These are phyloP conservation scores for Aphelenchoides bicaudatus DNA, from an alignment of 2,888 invertebrate genomes.

Conservation along the genomic window DNA sequence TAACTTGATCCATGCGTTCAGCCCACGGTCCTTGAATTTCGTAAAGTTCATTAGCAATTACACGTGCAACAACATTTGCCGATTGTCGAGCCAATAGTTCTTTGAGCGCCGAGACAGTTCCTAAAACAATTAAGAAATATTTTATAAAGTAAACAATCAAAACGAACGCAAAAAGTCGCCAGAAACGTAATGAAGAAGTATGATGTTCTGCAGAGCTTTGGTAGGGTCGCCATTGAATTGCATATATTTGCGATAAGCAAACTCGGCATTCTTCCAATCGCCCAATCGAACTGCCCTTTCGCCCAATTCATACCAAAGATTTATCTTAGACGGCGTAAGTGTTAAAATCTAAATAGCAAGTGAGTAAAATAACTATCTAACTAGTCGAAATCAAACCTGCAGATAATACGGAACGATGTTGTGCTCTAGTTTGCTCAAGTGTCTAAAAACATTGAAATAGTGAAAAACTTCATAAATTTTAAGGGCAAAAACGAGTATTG, in stretches of 20 bases:
- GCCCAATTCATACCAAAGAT: slow-evolving; percentile 1
- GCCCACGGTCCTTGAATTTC: not conserved
- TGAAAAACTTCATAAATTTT: too few species aligned
- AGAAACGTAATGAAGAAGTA: slow-evolving; percentile 3
- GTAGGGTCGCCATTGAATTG: not conserved
- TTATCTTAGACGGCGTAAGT: not conserved
- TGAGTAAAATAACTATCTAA: not conserved
- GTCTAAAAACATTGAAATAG: not conserved
- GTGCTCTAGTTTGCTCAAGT: slow-evolving; percentile 1
- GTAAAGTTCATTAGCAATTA: not conserved
- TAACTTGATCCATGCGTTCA: not conserved
- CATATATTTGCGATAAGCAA: not conserved
- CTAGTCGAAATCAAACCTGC: not conserved
- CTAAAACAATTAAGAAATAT: slow-evolving; percentile 3
- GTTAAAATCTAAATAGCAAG: slow-evolving; percentile 1
- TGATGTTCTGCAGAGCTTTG: not conserved
- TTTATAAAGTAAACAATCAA: not conserved
- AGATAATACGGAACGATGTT: slow-evolving; percentile 6
- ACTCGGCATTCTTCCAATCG: slow-evolving; percentile 13
- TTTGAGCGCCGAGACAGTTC: not conserved
- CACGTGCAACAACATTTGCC: not conserved
- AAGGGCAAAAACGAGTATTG: too few species aligned
- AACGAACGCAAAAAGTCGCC: slow-evolving; percentile 10
- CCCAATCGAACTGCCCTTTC: not conserved
- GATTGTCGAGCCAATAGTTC: not conserved